Evolutionary conservation across 92 coral and sea anemone genomes (phyloP), one percentile per base, ranked within the genome.

Genomic region (Palythoa grandiflora): DNA sequence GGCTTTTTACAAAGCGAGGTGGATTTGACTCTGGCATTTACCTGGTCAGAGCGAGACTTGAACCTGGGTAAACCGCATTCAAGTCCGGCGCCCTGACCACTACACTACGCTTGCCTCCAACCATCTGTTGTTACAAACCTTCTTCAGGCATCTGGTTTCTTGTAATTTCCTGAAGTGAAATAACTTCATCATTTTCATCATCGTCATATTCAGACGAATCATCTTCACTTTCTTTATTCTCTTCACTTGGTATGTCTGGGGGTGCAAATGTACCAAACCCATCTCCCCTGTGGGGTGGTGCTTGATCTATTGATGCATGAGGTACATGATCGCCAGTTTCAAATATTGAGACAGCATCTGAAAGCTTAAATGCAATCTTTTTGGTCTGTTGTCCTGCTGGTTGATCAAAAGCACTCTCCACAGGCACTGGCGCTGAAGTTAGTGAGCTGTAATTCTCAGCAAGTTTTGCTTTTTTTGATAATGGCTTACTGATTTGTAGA

Each of bases 211-310:
- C 65, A 7, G 89, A 16, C 4, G 71, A 51, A 71, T 91, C 95
- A 36, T 89, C 95, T 7, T 88, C 92, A 38, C 78, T 73, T 9
- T 83, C 87, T 2, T 78, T 91, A 14, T 76, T 74, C 12, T 61
- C 84, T 16, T 87, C 93, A 19, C 60, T 88, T 39, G 71, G 53
- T 21, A 94, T 89, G 9, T 78, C 92, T 3, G 95, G 88, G 16
- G 98, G 98, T 50, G 94, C 99, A 94, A 97, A 97, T 59, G 79
- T 92, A 11, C 99, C 99, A 87, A 97, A 97, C 3, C 99, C 99
- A 59, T 89, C 95, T 6, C 84, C 47, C 37, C 51, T 85, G 19
- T 83, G 37, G 13, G 89, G 76, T 60, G 51, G 57, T 17, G 71
- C 71, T n/a, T 73, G 92, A 47, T 84, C 17, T 9, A 55, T 19